Base-by-base conservation (phyloP, 2,888 invertebrate species). In the Litoditis marina region DNA sequence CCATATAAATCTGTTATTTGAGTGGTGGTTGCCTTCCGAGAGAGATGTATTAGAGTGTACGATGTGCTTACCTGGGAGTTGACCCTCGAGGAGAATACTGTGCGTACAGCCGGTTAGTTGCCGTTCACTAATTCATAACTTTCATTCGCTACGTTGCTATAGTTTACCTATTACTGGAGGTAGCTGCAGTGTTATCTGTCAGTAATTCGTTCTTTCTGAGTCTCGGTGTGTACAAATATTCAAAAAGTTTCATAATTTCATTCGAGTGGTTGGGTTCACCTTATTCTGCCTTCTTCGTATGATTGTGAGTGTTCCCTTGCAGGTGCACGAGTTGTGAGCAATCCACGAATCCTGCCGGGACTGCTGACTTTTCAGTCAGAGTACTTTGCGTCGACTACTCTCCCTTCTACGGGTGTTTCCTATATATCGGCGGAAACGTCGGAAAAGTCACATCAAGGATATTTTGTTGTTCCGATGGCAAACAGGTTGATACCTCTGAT, bases 311-410 rank as follows among this genome's bases (percentile, higher is more conserved):
- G n/a, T n/a, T n/a, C n/a, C n/a, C n/a, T 19, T 53, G 44, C 31
- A 54, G 65, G 65, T 16, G 28, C 52, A 0, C 65, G 65, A 2
- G 68, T 72, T 0, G 53, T 56, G 31, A 60, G 60, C 1, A 63
- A 65, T 28, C 47, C 62, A 0, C 62, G 69, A 8, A 47, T 59
- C 6, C 25, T 66, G 11, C 27, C 57, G n/a, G 63, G 67, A n/a
- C 66, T 69, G 44, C 50, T 68, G 57, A 63, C 63, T 2, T 69
- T 63, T 34, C 65, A 69, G 58, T 56, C 66, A 25, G 72, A 72
- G 6, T 66, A 69, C 44, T 59, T 27, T 5, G 30, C 56, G 3
- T 47, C 50, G 16, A 61, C 56, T 2, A 51, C 36, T 13, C n/a
- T 55, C 4, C 51, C 59, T 25, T 44, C 62, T 5, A 65, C 55